Evolutionary conservation across 2,113 vertebrate species (phyloP).

Genomic region (Haemorhous mexicanus): DNA sequence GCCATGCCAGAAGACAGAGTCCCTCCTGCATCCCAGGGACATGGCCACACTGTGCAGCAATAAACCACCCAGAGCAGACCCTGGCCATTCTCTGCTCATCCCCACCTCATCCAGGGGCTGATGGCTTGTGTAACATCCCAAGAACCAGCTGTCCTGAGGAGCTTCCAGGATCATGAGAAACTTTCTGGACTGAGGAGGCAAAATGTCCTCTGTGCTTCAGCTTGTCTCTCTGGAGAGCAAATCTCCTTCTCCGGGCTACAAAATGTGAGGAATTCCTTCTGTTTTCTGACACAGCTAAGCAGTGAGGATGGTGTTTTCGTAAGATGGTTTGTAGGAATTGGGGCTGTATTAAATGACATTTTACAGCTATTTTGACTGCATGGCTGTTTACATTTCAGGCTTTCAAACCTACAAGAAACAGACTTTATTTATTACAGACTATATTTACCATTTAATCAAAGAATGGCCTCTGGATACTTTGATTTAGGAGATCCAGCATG

Average conservation of each 20-base stretch:
- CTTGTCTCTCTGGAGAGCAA: background rate
- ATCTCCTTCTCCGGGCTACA: background rate
- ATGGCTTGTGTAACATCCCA: background rate
- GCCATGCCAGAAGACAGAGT: background rate
- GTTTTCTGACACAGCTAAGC: background rate
- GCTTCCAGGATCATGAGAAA: background rate
- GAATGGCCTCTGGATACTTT: background rate
- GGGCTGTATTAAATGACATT: background rate
- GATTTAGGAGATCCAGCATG: background rate
- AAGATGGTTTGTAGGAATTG: background rate
- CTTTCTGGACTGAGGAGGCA: background rate
- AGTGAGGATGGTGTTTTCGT: background rate
- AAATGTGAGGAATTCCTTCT: background rate
- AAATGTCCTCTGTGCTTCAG: background rate
- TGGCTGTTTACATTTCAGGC: background rate
- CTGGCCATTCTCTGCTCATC: background rate
- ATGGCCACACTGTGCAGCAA: background rate
- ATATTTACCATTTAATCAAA: background rate
- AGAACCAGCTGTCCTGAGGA: background rate
- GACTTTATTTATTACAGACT: background rate
- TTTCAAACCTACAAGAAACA: background rate
- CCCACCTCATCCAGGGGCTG: accelerated
- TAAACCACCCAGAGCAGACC: background rate
- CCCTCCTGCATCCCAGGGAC: background rate
- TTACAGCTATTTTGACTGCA: background rate